Evolutionary conservation across 2,888 invertebrate species (phyloP), one percentile per base, ranked within the genome.

Genomic region (Tethea ocularis): DNA sequence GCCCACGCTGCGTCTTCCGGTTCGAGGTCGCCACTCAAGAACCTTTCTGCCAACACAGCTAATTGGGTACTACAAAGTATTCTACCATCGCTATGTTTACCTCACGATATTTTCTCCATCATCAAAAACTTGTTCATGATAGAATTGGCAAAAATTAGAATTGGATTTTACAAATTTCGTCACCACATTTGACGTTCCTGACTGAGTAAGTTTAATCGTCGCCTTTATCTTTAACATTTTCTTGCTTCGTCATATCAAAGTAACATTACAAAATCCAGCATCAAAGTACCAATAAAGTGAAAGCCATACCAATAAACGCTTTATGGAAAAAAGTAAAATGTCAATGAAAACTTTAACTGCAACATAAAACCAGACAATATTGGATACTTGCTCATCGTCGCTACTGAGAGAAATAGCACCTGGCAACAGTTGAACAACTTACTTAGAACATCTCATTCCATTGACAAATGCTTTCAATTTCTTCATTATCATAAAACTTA

Each of bases 241-340:
- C n/a, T 38, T n/a, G 5, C 38, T 10, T 5, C 38, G 6, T 6
- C 15, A n/a, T 38, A n/a, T n/a, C 38, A 38, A n/a, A 38, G 38
- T n/a, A 5, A 38, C 68, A 67, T 66, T 69, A 73, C 68, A 79
- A 78, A 79, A 73, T 71, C 71, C 72, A 78, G 77, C 77, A 77
- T 83, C 75, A 71, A 67, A 67, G 62, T 62, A 56, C 79, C 73
- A 64, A 78, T 87, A 87, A 87, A 83, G 64, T 71, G 74, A 61
- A 75, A 77, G 75, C n/a, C n/a, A n/a, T n/a, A 70, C 82, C 80
- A 82, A 85, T 87, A 87, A 87, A 87, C 80, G 74, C 71, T 87
- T 88, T 88, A 86, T 86, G 82, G 83, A 82, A 82, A 84, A 85
- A 88, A 84, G 79, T 85, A 82, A 86, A 80, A 77, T 66, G 57